These are phyloP conservation scores for Oostethus manadensis DNA, from an alignment of 2,113 vertebrate genomes.

Conservation along the genomic window DNA sequence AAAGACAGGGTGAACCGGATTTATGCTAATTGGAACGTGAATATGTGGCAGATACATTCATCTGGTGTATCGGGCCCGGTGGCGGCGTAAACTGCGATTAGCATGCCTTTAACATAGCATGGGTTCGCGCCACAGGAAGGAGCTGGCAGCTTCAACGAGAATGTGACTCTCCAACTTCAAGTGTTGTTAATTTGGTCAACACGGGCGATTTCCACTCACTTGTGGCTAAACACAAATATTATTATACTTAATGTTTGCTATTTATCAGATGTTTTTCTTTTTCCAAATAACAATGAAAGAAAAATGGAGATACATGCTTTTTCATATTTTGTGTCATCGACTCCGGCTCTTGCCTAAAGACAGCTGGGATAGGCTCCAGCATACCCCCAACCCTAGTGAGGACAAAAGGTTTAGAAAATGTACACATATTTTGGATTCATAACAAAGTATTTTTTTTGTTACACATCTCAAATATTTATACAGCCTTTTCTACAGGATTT, in stretches of 20 bases:
- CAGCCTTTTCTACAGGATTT: no score
- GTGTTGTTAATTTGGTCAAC: conserved; percentile 55
- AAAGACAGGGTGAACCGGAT: conserved; percentile 71
- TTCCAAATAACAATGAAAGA: conserved; percentile 20
- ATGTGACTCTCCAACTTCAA: conserved; percentile 51
- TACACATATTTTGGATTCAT: no score
- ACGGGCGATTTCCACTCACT: conserved; percentile 56
- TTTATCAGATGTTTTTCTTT: no score
- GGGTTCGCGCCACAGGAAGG: conserved; percentile 59
- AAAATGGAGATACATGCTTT: no score
- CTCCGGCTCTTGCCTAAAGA: no score
- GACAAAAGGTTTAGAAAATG: no score
- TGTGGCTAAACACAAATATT: conserved; percentile 55
- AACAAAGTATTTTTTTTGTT: no score
- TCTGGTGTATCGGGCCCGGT: conserved; percentile 71
- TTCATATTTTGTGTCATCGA: no score
- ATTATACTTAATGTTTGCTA: no score
- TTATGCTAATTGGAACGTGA: conserved; percentile 74
- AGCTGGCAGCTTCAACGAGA: conserved; percentile 32
- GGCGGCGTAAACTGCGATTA: conserved; percentile 72
- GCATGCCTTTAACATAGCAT: conserved; percentile 72
- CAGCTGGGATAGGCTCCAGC: no score
- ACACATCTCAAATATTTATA: no score
- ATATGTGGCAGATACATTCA: conserved; percentile 69
- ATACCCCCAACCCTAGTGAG: no score